These are phyloP conservation scores for Gyrodactylus bullatarudis DNA, from an alignment of 1,140 invertebrate genomes.

Conservation along the genomic window DNA sequence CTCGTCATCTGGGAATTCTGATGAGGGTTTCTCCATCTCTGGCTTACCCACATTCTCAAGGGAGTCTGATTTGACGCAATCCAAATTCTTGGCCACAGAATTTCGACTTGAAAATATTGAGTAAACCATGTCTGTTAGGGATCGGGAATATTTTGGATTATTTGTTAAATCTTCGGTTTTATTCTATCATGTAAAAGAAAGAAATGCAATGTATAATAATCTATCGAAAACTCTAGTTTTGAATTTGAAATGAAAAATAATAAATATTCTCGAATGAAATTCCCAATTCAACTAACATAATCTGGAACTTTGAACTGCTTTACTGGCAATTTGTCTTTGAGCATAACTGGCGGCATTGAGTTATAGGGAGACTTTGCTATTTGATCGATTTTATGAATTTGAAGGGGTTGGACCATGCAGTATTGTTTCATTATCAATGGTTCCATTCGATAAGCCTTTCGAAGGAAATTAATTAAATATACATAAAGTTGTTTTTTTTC, in stretches of 20 bases:
- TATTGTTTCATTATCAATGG: slow-evolving; percentile 34
- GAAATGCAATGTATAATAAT: too few species aligned
- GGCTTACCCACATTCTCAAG: not conserved
- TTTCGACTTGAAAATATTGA: not conserved
- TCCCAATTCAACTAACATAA: not conserved
- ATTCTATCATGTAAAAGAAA: not conserved
- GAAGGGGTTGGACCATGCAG: slow-evolving; percentile 29
- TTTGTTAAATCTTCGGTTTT: not conserved
- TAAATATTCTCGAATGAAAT: not conserved
- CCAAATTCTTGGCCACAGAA: too few species aligned
- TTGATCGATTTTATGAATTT: slow-evolving; percentile 17
- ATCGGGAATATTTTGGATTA: not conserved
- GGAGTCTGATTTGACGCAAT: not conserved
- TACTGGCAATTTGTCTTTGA: not conserved
- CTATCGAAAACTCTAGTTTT: not conserved
- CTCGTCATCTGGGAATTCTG: not conserved
- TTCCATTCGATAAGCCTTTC: slow-evolving; percentile 30
- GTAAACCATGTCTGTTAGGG: not conserved
- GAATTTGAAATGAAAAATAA: not conserved
- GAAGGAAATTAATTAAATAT: not conserved
- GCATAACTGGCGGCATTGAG: not conserved
- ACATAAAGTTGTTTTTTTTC: too few species aligned
- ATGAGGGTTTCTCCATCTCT: not conserved
- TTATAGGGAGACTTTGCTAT: not conserved
- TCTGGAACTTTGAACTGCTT: not conserved